Evolutionary conservation across 2,113 vertebrate species (phyloP).

Genomic region (Agapornis roseicollis): DNA sequence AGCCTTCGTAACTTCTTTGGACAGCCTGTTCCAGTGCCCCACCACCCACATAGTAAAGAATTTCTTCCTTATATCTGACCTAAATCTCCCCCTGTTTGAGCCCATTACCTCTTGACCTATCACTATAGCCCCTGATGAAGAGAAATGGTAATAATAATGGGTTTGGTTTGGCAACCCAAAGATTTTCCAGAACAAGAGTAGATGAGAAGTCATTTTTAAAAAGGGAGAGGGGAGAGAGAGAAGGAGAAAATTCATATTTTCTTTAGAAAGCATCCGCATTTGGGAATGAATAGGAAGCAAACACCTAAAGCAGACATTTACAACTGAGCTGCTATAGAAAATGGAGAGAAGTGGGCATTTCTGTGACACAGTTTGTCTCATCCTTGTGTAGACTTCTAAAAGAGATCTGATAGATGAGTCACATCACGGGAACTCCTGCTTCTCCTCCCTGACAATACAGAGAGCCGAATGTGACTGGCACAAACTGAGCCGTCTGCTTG

Average conservation of each 20-base stretch:
- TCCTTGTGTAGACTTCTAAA: neutral
- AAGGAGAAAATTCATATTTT: neutral
- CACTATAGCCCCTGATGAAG: neutral
- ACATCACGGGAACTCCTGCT: neutral
- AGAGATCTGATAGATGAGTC: neutral
- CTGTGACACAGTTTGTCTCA: neutral
- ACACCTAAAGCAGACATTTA: neutral
- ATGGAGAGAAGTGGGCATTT: neutral
- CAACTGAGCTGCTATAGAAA: neutral
- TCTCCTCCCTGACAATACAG: neutral
- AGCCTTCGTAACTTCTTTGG: neutral
- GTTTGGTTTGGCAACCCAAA: neutral
- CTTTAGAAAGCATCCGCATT: neutral
- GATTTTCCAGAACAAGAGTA: neutral
- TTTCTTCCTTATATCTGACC: neutral
- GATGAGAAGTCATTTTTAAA: neutral
- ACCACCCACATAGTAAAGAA: neutral
- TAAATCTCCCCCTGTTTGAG: neutral
- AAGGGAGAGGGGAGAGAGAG: neutral
- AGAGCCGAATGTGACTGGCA: neutral
- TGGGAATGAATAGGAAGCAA: neutral
- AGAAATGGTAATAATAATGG: neutral
- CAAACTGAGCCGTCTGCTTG: neutral
- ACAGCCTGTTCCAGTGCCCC: neutral
- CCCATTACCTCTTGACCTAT: neutral